Evolutionary conservation across 2,888 invertebrate species (phyloP).

Genomic region (Ypsolopha scabrella): DNA sequence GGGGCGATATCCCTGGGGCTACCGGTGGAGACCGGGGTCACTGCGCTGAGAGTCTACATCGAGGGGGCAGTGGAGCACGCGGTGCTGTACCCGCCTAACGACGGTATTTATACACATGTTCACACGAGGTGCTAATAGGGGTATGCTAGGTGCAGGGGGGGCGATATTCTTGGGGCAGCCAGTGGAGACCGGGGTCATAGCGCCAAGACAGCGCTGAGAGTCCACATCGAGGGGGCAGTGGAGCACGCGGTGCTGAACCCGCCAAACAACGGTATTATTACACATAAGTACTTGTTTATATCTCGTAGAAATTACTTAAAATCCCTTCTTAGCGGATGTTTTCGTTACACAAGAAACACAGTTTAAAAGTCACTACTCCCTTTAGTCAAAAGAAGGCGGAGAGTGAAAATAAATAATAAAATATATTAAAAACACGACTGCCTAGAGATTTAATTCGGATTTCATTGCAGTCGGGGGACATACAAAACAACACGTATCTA

Average conservation of each 20-base stretch:
- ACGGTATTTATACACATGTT: conserved; percentile 26
- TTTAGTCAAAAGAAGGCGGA: too few relatives aligned
- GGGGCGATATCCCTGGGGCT: conserved; percentile 50
- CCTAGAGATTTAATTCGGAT: too few relatives aligned
- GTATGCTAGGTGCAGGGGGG: conserved; percentile 43
- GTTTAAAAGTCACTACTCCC: too few relatives aligned
- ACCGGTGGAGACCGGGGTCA: conserved; percentile 45
- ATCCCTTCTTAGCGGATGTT: too few relatives aligned
- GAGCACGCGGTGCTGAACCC: conserved; percentile 60
- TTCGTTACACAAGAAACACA: too few relatives aligned
- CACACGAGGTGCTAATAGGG: conserved; percentile 14
- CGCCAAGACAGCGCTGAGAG: conserved; percentile 34
- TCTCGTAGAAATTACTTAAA: too few relatives aligned
- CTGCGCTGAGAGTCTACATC: conserved; percentile 45
- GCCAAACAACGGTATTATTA: conserved; percentile 54
- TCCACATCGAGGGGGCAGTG: conserved; percentile 52
- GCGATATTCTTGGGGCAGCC: conserved; percentile 50
- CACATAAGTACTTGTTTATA: too few relatives aligned
- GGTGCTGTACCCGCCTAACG: conserved; percentile 54
- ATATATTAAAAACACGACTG: too few relatives aligned
- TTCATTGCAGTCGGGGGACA: too few relatives aligned
- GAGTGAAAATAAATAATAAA: too few relatives aligned
- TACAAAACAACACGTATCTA: too few relatives aligned
- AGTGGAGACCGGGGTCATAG: conserved; percentile 44
- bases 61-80: conserved; percentile 61